Conservation (phyloP, 92 coral and sea anemone genomes). For the Umimayanthus chanpuru region DNA sequence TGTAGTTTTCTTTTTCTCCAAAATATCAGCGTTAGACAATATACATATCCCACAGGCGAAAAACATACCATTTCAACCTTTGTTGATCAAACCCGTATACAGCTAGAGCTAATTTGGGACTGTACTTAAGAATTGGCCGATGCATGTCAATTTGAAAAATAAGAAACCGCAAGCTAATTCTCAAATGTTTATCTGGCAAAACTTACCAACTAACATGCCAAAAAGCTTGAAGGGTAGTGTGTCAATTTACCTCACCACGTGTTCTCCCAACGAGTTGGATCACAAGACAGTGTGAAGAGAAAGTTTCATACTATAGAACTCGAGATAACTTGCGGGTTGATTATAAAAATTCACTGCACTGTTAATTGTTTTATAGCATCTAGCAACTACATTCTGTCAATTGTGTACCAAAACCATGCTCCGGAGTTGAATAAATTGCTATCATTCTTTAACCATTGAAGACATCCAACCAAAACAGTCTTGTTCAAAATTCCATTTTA, state of each 20-base stretch:
- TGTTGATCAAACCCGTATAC: no score
- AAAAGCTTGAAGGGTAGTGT: not conserved
- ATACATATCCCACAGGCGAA: no score
- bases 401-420: not conserved
- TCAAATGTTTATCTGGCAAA: not conserved
- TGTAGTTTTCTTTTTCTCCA: not conserved
- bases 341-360: not conserved
- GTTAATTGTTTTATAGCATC: not conserved
- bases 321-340: not conserved
- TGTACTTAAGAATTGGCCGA: not conserved
- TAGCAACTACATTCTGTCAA: not conserved
- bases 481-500: not conserved
- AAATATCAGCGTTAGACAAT: not conserved
- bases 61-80: no score
- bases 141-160: not conserved
- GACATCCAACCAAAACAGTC: not conserved
- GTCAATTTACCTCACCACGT: not conserved
- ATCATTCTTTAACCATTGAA: not conserved
- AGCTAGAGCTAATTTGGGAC: not conserved
- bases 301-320: not conserved
- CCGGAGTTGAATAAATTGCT: not conserved
- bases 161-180: not conserved
- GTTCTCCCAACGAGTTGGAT: not conserved
- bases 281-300: not conserved
- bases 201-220: not conserved